Evolutionary conservation across 2,797 vertebrate genomes (phyloP).

Genomic region (Leptodactylus fallax): DNA sequence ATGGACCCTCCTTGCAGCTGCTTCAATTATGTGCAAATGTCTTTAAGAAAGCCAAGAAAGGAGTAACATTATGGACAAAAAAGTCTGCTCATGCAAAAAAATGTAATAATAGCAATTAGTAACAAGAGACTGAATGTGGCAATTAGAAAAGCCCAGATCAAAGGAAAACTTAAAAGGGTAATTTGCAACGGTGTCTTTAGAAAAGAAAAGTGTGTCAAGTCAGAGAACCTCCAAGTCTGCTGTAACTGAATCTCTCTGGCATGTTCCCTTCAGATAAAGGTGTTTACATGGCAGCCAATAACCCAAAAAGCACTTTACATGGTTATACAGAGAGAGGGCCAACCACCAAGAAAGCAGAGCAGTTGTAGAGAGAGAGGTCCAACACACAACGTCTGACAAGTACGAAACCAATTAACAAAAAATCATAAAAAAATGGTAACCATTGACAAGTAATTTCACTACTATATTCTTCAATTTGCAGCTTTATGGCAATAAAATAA

Average conservation of each 20-base stretch:
- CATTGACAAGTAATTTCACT: not conserved
- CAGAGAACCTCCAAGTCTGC: conserved; percentile 32
- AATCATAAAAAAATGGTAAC: not conserved
- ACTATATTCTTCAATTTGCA: not conserved
- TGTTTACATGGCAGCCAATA: conserved; percentile 33
- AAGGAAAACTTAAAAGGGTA: conserved; percentile 57
- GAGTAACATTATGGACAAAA: conserved; percentile 29
- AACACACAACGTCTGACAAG: not conserved
- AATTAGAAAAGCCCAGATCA: conserved; percentile 61
- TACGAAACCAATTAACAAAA: not conserved
- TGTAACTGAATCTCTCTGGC: not conserved
- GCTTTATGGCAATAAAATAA: not conserved
- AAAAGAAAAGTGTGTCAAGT: conserved; percentile 58
- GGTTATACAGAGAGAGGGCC: not conserved
- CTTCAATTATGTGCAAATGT: conserved; percentile 25
- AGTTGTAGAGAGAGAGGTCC: not conserved
- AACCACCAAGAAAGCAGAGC: conserved; percentile 21
- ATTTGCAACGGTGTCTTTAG: conserved; percentile 61
- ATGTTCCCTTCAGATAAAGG: conserved; percentile 56
- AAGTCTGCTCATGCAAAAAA: conserved; percentile 45
- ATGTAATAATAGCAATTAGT: conserved; percentile 60
- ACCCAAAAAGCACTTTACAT: not conserved
- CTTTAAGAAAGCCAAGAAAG: conserved; percentile 28
- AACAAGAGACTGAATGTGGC: conserved; percentile 45
- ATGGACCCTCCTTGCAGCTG: conserved; percentile 37